phyloP scores from a whole-genome alignment of 2,113 vertebrate genomes.

The Silurus glanis region DNA sequence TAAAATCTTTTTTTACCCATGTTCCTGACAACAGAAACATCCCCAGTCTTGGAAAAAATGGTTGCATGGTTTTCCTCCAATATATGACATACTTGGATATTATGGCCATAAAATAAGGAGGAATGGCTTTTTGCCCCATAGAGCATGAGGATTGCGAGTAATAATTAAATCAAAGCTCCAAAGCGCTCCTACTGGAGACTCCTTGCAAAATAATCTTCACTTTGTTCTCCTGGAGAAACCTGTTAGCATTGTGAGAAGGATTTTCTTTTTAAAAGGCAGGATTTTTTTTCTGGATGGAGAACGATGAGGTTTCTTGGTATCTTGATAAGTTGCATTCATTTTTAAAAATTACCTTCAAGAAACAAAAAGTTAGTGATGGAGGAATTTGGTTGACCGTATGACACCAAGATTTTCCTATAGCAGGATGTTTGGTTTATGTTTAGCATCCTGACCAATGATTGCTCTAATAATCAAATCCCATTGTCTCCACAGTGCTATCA shows the following conservation, averaged over 20 bases:
- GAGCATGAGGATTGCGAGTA: neutral
- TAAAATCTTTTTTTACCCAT: neutral
- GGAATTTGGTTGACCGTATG: neutral
- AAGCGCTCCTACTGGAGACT: neutral
- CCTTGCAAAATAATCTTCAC: neutral
- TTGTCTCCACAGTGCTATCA: constrained; percentile 70
- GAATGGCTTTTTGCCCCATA: neutral
- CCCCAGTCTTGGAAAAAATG: neutral
- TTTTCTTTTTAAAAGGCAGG: neutral
- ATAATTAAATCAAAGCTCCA: neutral
- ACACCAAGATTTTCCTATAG: neutral
- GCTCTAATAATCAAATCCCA: neutral
- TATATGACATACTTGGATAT: neutral
- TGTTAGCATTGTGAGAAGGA: neutral
- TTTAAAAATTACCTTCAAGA: neutral
- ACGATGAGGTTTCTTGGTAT: neutral
- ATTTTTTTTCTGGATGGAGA: neutral
- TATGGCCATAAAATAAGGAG: neutral
- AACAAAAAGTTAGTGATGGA: neutral
- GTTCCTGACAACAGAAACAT: neutral
- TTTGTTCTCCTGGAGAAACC: neutral
- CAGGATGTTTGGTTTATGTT: neutral
- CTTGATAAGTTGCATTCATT: neutral
- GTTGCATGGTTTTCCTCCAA: neutral
- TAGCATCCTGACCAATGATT: neutral